Percentiles rank a stretch among this genome's conserved stretches.
Evolutionary conservation across 2,888 invertebrate species (phyloP).

Genomic region (Oeneis ivallda): DNA sequence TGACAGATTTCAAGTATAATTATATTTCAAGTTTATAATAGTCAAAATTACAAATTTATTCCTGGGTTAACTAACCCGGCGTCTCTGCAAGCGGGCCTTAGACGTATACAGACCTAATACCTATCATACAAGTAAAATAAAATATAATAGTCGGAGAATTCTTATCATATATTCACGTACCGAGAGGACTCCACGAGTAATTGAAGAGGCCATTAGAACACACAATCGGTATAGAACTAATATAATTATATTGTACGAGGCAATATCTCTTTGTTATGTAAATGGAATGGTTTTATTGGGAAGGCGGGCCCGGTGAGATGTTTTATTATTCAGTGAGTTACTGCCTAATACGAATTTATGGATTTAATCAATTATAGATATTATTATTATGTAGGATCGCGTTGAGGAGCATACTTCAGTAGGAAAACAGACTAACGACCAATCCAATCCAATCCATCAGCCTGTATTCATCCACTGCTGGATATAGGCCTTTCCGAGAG

Average conservation of each 20-base stretch:
- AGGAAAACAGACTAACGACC: too few species aligned
- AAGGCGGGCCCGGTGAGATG: conserved; percentile 27
- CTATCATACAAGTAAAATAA: neutral
- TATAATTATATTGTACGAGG: conserved; percentile 36
- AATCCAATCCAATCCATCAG: too few species aligned
- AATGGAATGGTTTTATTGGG: conserved; percentile 36
- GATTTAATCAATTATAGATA: conserved; percentile 16
- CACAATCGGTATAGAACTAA: conserved; percentile 33
- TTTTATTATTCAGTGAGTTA: conserved; percentile 30
- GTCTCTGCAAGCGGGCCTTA: too few species aligned
- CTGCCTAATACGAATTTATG: conserved; percentile 28
- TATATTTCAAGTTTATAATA: too few species aligned
- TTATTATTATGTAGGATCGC: too few species aligned
- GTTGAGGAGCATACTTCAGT: too few species aligned
- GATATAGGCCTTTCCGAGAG: too few species aligned
- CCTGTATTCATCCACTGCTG: too few species aligned
- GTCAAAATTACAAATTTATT: too few species aligned
- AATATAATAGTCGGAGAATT: neutral
- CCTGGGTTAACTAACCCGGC: too few species aligned
- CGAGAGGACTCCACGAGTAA: conserved; percentile 14
- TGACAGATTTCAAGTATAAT: too few species aligned
- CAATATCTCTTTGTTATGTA: conserved; percentile 43
- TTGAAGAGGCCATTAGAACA: conserved; percentile 11
- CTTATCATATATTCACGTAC: neutral
- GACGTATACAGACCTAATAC: too few species aligned